Evolutionary conservation across 2,113 vertebrate species (phyloP).

Genomic region (Notarius lentiginosus): DNA sequence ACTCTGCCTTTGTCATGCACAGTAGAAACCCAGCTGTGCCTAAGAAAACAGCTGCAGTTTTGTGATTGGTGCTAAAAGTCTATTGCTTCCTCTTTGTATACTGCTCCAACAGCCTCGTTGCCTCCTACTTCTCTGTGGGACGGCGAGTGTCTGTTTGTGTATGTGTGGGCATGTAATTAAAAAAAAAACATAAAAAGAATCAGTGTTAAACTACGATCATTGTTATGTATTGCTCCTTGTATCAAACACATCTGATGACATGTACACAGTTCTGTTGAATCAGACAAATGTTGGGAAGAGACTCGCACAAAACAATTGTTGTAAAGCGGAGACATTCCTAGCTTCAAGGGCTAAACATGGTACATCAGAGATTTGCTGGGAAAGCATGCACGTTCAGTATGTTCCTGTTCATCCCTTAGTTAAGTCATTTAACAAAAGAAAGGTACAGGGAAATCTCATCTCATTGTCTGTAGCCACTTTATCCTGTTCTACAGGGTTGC

Average conservation of each 20-base stretch:
- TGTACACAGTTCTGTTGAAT: slow-evolving; percentile 18
- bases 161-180: not conserved
- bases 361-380: not conserved
- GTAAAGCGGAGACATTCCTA: not conserved
- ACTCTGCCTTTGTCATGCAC: slow-evolving; percentile 41
- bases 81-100: slow-evolving; percentile 44
- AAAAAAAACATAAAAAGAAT: slow-evolving; percentile 52
- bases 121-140: not conserved
- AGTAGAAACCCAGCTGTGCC: slow-evolving; percentile 35
- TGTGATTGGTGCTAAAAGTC: slow-evolving; percentile 39
- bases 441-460: not conserved
- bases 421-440: slow-evolving; percentile 8
- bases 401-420: not conserved
- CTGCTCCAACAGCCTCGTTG: slow-evolving; percentile 21
- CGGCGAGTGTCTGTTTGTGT: slow-evolving; percentile 13
- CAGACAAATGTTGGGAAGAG: not conserved
- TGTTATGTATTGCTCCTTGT: slow-evolving; percentile 59
- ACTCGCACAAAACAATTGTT: not conserved
- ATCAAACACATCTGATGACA: not conserved
- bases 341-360: not conserved
- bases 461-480: too few relatives aligned
- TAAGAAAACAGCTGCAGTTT: slow-evolving; percentile 46
- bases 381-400: not conserved
- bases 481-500: too few relatives aligned
- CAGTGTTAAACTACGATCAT: slow-evolving; percentile 49